These are phyloP conservation scores for Hyperoplus immaculatus DNA, from an alignment of 2,797 vertebrate species.

Conservation along the genomic window DNA sequence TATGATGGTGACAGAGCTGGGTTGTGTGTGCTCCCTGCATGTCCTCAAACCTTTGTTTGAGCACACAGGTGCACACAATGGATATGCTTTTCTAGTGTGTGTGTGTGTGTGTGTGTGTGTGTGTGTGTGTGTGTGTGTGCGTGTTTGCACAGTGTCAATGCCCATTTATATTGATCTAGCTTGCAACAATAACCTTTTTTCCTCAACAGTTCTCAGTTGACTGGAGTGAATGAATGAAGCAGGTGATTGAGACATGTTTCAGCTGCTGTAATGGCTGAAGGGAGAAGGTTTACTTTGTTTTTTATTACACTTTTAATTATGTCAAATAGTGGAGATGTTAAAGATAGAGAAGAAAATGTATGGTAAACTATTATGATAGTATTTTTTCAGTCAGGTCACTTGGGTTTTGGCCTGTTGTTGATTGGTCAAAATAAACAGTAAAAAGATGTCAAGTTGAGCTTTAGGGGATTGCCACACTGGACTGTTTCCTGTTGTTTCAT, in stretches of 20 bases:
- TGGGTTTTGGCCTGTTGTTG: neutral
- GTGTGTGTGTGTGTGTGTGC: neutral
- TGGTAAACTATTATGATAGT: neutral
- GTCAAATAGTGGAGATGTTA: neutral
- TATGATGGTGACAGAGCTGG: constrained; percentile 2
- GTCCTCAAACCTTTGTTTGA: constrained; percentile 36
- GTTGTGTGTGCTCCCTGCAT: constrained; percentile 3
- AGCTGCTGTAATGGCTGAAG: constrained; percentile 32
- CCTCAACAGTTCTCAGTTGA: constrained; percentile 12
- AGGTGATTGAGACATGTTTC: constrained; percentile 16
- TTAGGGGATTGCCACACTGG: neutral
- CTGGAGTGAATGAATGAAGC: constrained; percentile 23
- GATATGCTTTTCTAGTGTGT: too few relatives aligned
- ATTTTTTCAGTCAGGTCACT: neutral
- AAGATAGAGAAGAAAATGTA: neutral
- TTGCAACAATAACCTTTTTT: constrained; percentile 21
- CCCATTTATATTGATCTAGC: constrained; percentile 32
- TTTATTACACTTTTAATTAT: neutral
- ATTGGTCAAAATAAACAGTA: neutral
- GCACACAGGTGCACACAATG: constrained; percentile 15
- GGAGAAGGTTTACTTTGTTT: neutral
- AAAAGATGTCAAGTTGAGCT: neutral
- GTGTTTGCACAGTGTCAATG: constrained; percentile 52
- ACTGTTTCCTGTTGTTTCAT: neutral
- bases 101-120: too few relatives aligned